These are phyloP conservation scores for Pocillopora verrucosa DNA, from an alignment of 64 coral and sea anemone species.

Conservation along the genomic window DNA sequence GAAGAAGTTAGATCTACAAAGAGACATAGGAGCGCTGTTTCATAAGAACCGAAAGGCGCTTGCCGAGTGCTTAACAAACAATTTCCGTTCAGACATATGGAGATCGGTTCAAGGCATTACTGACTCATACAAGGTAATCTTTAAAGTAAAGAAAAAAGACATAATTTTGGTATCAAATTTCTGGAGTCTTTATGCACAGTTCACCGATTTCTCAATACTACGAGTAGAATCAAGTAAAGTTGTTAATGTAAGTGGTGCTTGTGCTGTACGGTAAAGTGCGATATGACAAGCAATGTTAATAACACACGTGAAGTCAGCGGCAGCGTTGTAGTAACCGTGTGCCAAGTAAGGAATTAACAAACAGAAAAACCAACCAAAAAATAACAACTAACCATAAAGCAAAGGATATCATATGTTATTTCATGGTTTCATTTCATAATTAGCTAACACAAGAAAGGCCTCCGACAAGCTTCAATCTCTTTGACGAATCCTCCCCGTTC, in stretches of 20 bases:
- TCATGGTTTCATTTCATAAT: not conserved
- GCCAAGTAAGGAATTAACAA: too few species aligned
- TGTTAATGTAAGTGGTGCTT: too few species aligned
- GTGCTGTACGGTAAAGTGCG: too few species aligned
- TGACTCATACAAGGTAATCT: not conserved
- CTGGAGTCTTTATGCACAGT: too few species aligned
- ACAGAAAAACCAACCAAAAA: too few species aligned
- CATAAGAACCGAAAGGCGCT: not conserved
- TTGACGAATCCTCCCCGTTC: conserved; percentile 3
- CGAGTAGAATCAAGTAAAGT: too few species aligned
- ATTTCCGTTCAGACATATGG: not conserved
- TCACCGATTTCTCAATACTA: too few species aligned
- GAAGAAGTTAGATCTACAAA: conserved; percentile 14
- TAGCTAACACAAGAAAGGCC: not conserved
- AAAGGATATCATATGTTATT: too few species aligned
- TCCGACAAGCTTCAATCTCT: not conserved
- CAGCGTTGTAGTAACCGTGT: too few species aligned
- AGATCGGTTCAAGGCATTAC: not conserved
- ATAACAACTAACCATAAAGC: too few species aligned
- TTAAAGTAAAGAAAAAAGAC: not conserved
- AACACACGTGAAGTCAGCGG: too few species aligned
- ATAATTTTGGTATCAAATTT: not conserved
- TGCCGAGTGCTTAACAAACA: not conserved
- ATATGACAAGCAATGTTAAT: too few species aligned
- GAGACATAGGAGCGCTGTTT: conserved; percentile 2